Percentiles rank a stretch among this genome's conserved stretches.
phyloP scores from a whole-genome alignment of 1,140 invertebrate genomes.

The Scylla paramamosain region DNA sequence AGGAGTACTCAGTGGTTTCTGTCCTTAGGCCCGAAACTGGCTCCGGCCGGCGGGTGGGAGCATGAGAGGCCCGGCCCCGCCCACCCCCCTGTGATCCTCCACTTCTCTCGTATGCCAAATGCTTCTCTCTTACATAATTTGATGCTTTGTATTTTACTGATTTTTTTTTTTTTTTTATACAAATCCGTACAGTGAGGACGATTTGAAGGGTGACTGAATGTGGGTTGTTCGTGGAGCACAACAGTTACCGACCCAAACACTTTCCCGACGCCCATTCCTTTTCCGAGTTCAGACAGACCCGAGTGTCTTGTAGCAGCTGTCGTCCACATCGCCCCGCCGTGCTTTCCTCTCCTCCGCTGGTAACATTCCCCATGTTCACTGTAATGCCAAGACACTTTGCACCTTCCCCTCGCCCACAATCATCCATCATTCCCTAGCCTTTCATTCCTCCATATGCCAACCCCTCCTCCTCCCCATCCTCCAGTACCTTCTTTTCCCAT shows the following conservation, averaged over 20 bases:
- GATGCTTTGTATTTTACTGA: neutral
- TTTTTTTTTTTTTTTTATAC: neutral
- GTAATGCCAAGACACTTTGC: neutral
- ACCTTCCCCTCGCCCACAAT: neutral
- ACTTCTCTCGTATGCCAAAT: slow-evolving; percentile 60
- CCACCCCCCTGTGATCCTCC: neutral
- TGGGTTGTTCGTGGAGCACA: too few species aligned
- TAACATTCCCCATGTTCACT: neutral
- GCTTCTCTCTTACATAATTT: slow-evolving; percentile 28
- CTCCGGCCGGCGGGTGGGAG: slow-evolving; percentile 17
- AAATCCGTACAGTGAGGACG: neutral
- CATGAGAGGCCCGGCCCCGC: neutral
- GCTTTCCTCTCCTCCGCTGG: neutral
- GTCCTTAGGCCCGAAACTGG: slow-evolving; percentile 39
- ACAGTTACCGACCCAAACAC: too few species aligned
- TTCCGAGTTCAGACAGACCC: neutral
- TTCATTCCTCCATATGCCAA: neutral
- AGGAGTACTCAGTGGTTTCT: slow-evolving; percentile 68
- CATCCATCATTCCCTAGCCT: neutral
- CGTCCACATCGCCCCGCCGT: neutral
- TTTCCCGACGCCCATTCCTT: too few species aligned
- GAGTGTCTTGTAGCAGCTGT: neutral
- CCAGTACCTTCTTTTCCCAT: neutral
- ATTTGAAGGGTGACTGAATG: neutral
- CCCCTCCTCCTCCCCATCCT: neutral